phyloP scores from a whole-genome alignment of 2,888 invertebrate genomes.

The Eugnorisma glareosa region DNA sequence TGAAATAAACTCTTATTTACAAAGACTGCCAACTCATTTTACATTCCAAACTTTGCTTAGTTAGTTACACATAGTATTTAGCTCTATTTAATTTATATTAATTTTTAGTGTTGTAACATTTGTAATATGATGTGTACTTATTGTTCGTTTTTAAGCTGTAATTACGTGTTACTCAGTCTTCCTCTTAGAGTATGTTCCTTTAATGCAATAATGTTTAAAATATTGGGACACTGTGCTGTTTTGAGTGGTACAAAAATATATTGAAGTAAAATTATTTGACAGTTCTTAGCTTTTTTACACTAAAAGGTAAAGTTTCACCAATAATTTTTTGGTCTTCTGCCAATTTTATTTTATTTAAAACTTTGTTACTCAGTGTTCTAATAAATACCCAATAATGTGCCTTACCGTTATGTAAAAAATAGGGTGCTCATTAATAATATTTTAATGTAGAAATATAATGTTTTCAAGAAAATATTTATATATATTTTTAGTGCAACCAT shows the following conservation, averaged over 20 bases:
- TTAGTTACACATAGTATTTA: slow-evolving; percentile 63
- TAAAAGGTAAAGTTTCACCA: not conserved
- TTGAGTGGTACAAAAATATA: slow-evolving; percentile 25
- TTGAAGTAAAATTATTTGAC: slow-evolving; percentile 3
- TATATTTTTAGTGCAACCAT: slow-evolving; percentile 53
- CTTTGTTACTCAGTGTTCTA: slow-evolving; percentile 55
- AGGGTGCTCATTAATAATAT: slow-evolving; percentile 75
- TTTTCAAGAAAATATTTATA: slow-evolving; percentile 60
- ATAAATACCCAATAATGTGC: slow-evolving; percentile 68
- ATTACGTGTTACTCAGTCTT: slow-evolving; percentile 69
- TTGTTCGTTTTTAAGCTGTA: slow-evolving; percentile 55
- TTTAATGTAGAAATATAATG: slow-evolving; percentile 58
- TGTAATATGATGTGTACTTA: slow-evolving; percentile 65
- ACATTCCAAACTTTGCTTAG: slow-evolving; percentile 80
- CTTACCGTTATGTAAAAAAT: slow-evolving; percentile 72
- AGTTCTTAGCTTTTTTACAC: not conserved
- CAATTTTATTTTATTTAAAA: not conserved
- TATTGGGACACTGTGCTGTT: slow-evolving; percentile 37
- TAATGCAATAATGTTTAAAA: slow-evolving; percentile 58
- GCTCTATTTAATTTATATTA: slow-evolving; percentile 77
- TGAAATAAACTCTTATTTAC: slow-evolving; percentile 59
- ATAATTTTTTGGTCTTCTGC: slow-evolving; percentile 4
- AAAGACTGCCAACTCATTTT: slow-evolving; percentile 76
- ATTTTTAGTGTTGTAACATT: slow-evolving; percentile 71
- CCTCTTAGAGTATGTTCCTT: slow-evolving; percentile 66